Conservation (phyloP, 2,888 invertebrate species). For the Drosophila longiperda region DNA sequence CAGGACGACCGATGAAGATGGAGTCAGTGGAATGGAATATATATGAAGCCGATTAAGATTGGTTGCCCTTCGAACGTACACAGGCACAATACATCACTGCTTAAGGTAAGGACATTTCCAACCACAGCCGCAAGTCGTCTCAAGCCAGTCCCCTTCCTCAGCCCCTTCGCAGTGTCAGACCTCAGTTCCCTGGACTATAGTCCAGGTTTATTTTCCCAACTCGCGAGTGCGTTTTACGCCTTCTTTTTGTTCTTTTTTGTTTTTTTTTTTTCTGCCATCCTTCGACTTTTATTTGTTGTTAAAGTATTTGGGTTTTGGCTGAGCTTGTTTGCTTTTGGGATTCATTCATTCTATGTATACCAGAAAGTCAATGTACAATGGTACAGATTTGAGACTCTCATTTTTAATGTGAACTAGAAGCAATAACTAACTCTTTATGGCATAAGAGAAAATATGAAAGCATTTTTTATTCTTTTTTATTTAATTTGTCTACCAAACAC, state of each 20-base stretch:
- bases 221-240: conserved; percentile 32
- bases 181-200: conserved; percentile 4
- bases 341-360: conserved; percentile 45
- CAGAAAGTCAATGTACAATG: conserved; percentile 51
- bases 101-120: conserved; percentile 57
- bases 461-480: background rate
- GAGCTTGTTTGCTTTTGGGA: conserved; percentile 69
- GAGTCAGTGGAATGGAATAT: conserved; percentile 24
- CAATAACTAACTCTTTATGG: background rate
- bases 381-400: conserved; percentile 9
- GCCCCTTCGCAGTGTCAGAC: background rate
- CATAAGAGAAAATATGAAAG: background rate
- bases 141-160: conserved; percentile 1
- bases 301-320: conserved; percentile 70
- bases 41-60: conserved; percentile 62
- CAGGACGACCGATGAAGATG: conserved; percentile 5
- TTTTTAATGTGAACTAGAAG: background rate
- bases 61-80: conserved; percentile 43
- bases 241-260: conserved; percentile 23
- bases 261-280: conserved; percentile 13
- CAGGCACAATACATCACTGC: conserved; percentile 52
- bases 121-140: conserved; percentile 20
- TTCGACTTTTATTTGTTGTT: conserved; percentile 63
- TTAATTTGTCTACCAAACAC: background rate
- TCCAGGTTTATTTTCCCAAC: conserved; percentile 28